Evolutionary conservation across 2,113 vertebrate genomes (phyloP).

Genomic region (Elephantulus edwardii): DNA sequence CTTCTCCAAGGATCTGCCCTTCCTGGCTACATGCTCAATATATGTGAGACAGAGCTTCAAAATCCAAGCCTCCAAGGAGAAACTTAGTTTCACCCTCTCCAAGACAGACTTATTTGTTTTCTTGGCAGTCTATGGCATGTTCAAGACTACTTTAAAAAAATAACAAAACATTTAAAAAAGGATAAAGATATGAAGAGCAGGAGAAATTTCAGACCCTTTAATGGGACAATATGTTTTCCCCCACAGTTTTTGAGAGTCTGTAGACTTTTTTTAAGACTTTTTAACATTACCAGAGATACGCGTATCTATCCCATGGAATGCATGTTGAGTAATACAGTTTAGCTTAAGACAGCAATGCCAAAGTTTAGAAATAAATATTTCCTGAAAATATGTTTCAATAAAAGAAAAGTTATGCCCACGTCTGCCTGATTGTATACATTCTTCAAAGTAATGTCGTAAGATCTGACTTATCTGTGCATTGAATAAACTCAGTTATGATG

Average conservation of each 20-base stretch:
- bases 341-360: not conserved
- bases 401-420: not conserved
- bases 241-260: not conserved
- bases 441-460: not conserved
- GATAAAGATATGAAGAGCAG: too few relatives aligned
- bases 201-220: not conserved
- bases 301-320: not conserved
- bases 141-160: too few relatives aligned
- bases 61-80: too few relatives aligned
- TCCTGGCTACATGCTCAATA: too few relatives aligned
- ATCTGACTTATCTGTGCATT: not conserved
- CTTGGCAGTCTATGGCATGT: too few relatives aligned
- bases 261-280: too few relatives aligned
- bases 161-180: too few relatives aligned
- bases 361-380: not conserved
- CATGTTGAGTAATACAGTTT: not conserved
- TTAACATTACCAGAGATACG: not conserved
- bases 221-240: not conserved
- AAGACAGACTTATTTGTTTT: too few relatives aligned
- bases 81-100: too few relatives aligned
- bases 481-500: not conserved
- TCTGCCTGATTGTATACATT: not conserved
- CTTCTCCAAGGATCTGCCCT: too few relatives aligned
- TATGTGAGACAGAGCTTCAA: too few relatives aligned
- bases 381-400: not conserved